Conservation (phyloP, 1,140 invertebrate species). For the Hesperophylax magnus region DNA sequence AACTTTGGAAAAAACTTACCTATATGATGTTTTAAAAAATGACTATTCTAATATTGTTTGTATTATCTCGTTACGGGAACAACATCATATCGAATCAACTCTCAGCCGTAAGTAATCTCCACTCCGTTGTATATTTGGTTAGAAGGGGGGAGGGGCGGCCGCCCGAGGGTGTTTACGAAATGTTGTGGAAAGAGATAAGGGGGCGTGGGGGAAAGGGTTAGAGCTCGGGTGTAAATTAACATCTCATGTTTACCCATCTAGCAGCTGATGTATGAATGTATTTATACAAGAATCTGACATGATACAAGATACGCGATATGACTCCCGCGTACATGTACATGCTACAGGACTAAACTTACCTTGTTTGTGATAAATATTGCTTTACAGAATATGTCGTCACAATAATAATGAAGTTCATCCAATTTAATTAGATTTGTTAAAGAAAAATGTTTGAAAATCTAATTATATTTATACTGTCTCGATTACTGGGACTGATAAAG, state of each 20-base stretch:
- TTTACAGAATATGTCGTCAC: not conserved
- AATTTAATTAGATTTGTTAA: no score
- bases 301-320: not conserved
- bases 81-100: no score
- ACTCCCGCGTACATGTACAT: not conserved
- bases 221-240: constrained; percentile 40
- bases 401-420: no score
- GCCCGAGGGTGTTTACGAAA: constrained; percentile 48
- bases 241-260: constrained; percentile 39
- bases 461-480: not conserved
- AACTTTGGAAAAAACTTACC: no score
- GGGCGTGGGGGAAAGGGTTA: not conserved
- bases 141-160: not conserved
- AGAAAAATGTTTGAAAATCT: not conserved
- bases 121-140: no score
- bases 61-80: no score
- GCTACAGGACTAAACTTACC: constrained; percentile 1
- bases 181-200: not conserved
- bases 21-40: no score
- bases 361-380: not conserved
- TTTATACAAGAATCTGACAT: constrained; percentile 8
- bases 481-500: no score
- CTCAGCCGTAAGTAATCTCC: no score
- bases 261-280: not conserved
- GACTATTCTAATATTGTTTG: no score